These are phyloP conservation scores for Eulithis testata DNA, from an alignment of 2,888 invertebrate genomes.

Conservation along the genomic window DNA sequence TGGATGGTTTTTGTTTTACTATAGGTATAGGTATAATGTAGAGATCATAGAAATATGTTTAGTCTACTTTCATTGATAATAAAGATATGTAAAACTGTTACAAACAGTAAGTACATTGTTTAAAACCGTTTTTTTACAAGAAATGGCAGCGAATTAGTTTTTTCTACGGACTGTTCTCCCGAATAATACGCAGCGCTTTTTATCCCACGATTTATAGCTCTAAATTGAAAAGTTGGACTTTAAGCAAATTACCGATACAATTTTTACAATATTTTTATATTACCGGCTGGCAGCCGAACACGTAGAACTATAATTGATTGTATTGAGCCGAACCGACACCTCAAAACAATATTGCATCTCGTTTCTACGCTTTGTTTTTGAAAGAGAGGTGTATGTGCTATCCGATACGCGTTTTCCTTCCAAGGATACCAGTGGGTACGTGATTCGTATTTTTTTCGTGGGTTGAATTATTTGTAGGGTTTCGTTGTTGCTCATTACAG, in stretches of 20 bases:
- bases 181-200: constrained; percentile 21
- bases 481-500: constrained; percentile 84
- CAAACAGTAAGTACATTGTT: too few species aligned
- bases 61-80: too few species aligned
- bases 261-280: constrained; percentile 66
- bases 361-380: constrained; percentile 49
- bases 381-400: constrained; percentile 68
- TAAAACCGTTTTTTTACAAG: too few species aligned
- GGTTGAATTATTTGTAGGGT: constrained; percentile 83
- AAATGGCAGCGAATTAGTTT: background rate
- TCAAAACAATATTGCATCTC: constrained; percentile 72
- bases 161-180: background rate
- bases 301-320: constrained; percentile 82
- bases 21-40: too few species aligned
- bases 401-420: constrained; percentile 82
- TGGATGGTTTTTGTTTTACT: too few species aligned
- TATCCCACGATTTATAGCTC: constrained; percentile 57
- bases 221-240: constrained; percentile 49
- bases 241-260: constrained; percentile 64
- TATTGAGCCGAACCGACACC: constrained; percentile 75
- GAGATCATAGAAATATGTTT: too few species aligned
- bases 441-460: constrained; percentile 83
- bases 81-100: too few species aligned
- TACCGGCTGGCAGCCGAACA: constrained; percentile 76
- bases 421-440: constrained; percentile 76